A percentile compares a stretch with the other conserved stretches of the same genome.
Evolutionary conservation across 2,113 vertebrate species (phyloP).

Genomic region (Anarrhichthys ocellatus): DNA sequence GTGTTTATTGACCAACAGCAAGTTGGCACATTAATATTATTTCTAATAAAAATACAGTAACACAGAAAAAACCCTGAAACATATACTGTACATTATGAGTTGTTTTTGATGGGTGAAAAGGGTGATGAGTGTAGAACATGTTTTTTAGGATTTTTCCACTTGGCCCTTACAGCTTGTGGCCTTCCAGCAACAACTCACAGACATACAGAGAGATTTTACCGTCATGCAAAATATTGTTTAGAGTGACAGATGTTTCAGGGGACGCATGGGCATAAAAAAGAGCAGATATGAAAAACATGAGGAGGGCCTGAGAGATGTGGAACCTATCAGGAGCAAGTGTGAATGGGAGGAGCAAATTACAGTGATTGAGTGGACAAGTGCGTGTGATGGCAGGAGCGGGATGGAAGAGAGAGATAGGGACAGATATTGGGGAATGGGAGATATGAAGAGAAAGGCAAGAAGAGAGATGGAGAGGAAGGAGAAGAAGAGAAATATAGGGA

Average conservation of each 20-base stretch:
- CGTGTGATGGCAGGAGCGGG: slow-evolving; percentile 40
- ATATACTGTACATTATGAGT: not conserved
- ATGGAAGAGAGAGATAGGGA: slow-evolving; percentile 44
- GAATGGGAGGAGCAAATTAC: slow-evolving; percentile 42
- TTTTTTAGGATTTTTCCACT: not conserved
- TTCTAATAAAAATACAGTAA: not conserved
- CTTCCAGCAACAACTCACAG: not conserved
- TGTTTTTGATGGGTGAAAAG: not conserved
- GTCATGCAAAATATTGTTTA: slow-evolving; percentile 9
- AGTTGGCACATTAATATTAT: not conserved
- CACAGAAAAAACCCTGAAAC: not conserved
- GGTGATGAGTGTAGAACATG: not conserved
- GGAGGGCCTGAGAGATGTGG: slow-evolving; percentile 15
- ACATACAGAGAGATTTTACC: not conserved
- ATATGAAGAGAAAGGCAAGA: slow-evolving; percentile 19
- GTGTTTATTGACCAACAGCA: not conserved
- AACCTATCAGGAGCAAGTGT: slow-evolving; percentile 29
- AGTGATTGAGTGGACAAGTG: slow-evolving; percentile 60
- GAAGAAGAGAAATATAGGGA: not conserved
- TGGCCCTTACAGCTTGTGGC: not conserved
- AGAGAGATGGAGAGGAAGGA: not conserved
- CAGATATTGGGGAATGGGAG: slow-evolving; percentile 4
- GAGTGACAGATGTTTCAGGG: slow-evolving; percentile 20
- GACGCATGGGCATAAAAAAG: slow-evolving; percentile 11
- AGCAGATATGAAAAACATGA: slow-evolving; percentile 42